These are phyloP conservation scores for Scylla paramamosain DNA, from an alignment of 1,140 invertebrate genomes.

Conservation along the genomic window DNA sequence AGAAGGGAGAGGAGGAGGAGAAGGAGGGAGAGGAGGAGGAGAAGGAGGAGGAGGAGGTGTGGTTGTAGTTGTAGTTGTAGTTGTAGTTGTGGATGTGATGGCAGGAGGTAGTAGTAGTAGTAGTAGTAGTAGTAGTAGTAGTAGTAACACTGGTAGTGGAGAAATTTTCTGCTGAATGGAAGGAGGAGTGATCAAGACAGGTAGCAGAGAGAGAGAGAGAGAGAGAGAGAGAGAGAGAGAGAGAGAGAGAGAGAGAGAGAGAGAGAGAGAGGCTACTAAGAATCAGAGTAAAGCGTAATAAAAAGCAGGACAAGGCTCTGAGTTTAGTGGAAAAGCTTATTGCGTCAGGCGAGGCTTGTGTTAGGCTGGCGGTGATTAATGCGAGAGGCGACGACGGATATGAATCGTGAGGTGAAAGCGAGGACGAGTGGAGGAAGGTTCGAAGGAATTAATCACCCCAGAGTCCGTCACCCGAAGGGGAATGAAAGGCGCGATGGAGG, in stretches of 20 bases:
- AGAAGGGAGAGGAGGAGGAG: background rate
- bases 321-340: too few species aligned
- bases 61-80: too few species aligned
- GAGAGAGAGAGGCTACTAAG: background rate
- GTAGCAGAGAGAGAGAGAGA: background rate
- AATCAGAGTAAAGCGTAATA: background rate
- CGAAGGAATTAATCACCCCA: background rate
- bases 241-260: too few species aligned
- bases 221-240: constrained; percentile 6
- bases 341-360: background rate
- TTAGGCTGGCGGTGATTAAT: background rate
- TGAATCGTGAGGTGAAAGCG: background rate
- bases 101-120: too few species aligned
- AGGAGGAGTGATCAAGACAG: background rate
- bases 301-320: background rate
- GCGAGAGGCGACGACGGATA: background rate
- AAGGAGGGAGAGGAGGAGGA: too few species aligned
- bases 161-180: too few species aligned
- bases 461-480: background rate
- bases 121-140: too few species aligned
- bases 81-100: too few species aligned
- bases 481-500: background rate
- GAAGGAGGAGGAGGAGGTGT: too few species aligned
- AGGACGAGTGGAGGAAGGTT: background rate
- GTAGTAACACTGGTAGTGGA: too few species aligned